Conservation (phyloP, 2,797 vertebrate species). For the Tinamus major region DNA sequence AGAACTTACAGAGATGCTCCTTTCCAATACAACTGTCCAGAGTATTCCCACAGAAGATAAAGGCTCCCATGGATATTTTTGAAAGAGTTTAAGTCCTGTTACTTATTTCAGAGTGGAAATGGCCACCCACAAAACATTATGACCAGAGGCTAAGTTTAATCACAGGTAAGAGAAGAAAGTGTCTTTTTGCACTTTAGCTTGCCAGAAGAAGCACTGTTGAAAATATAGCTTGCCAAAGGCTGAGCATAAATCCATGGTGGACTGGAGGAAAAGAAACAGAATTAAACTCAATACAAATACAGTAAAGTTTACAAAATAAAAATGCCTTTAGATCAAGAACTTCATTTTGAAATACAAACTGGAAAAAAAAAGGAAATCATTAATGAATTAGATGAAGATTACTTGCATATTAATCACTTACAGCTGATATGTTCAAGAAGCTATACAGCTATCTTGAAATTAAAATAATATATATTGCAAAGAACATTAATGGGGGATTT, state of each 20-base stretch:
- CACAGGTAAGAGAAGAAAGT: not conserved
- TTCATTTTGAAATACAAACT: not conserved
- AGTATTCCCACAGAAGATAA: not conserved
- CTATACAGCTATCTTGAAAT: not conserved
- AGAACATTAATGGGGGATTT: not conserved
- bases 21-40: not conserved
- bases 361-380: not conserved
- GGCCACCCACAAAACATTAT: not conserved
- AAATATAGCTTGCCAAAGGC: conserved; percentile 1
- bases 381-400: not conserved
- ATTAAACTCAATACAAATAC: not conserved
- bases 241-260: not conserved
- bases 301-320: not conserved
- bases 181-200: too few relatives aligned
- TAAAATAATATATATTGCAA: not conserved
- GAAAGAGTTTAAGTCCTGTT: not conserved
- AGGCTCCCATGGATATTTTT: not conserved
- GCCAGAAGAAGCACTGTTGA: not conserved
- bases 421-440: not conserved
- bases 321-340: not conserved
- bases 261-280: not conserved
- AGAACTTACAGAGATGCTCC: not conserved
- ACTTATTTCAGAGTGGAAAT: not conserved
- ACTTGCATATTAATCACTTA: not conserved
- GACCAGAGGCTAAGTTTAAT: conserved; percentile 55